Conservation (phyloP, 2,113 vertebrate species). For the Guaruba guarouba region DNA sequence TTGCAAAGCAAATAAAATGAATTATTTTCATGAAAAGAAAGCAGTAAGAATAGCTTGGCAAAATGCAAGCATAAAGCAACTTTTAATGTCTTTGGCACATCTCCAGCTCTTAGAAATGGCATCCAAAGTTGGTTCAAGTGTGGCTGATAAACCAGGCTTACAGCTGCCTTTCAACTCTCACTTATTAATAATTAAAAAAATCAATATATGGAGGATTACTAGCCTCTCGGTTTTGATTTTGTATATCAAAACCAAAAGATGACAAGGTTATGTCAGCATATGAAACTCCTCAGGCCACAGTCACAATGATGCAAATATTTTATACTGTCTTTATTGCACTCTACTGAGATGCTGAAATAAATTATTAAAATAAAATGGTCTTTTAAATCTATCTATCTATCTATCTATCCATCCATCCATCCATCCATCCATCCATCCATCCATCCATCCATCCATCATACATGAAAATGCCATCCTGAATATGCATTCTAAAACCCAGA, state of each 20-base stretch:
- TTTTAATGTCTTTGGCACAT: conserved; percentile 6
- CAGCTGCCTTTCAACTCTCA: conserved; percentile 44
- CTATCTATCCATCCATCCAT: background rate
- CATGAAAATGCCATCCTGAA: background rate
- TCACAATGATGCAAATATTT: background rate
- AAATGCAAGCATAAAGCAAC: conserved; percentile 12
- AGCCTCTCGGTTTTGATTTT: conserved; percentile 60
- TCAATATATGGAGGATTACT: conserved; percentile 53
- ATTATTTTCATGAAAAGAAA: conserved; percentile 18
- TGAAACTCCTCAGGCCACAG: conserved; percentile 22
- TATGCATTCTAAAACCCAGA: background rate
- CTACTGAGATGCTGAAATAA: background rate
- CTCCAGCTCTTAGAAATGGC: conserved; percentile 18
- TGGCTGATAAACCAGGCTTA: conserved; percentile 57
- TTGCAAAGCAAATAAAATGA: conserved; percentile 23
- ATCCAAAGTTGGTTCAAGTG: conserved; percentile 16
- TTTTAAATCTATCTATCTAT: background rate
- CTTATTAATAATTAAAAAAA: conserved; percentile 65
- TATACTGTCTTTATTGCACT: background rate
- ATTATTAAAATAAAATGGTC: conserved; percentile 3
- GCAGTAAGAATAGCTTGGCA: background rate
- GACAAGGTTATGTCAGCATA: conserved; percentile 18
- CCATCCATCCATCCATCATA: background rate
- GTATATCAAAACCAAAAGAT: conserved; percentile 27
- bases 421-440: too few species aligned